Percentiles rank a stretch among this genome's conserved stretches.
These are phyloP conservation scores for Dromiciops gliroides DNA, from an alignment of 2,113 vertebrate genomes.

Conservation along the genomic window DNA sequence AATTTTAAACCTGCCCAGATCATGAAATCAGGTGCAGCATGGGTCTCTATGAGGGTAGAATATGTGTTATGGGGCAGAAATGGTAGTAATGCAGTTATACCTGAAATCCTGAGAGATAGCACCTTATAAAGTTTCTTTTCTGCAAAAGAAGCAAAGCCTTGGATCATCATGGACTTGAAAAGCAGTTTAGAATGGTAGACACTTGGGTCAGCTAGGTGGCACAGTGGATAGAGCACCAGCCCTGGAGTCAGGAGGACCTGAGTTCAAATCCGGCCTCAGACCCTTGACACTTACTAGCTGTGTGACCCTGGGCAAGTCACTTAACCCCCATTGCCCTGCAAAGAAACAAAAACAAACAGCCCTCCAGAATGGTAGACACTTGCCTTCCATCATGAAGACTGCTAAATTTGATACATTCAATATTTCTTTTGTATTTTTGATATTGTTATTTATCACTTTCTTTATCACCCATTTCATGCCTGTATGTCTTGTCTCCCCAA, in stretches of 20 bases:
- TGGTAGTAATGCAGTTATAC: background rate
- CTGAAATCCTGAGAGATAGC: background rate
- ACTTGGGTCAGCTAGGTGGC: too few species aligned
- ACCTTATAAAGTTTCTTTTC: background rate
- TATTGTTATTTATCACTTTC: background rate
- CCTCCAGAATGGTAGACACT: background rate
- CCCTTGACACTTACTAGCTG: too few species aligned
- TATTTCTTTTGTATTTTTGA: background rate
- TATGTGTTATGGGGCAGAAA: background rate
- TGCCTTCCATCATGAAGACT: background rate
- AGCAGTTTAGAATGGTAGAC: background rate
- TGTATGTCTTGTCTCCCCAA: background rate
- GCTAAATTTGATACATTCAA: background rate
- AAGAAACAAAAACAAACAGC: too few species aligned
- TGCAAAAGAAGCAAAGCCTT: background rate
- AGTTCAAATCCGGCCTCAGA: too few species aligned
- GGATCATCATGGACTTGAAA: background rate
- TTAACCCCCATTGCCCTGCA: too few species aligned
- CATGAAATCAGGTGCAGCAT: background rate
- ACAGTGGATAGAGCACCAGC: too few species aligned
- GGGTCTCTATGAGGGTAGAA: background rate
- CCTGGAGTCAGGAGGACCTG: too few species aligned
- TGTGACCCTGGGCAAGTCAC: too few species aligned
- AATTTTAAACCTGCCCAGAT: background rate
- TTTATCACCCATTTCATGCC: background rate